These are phyloP conservation scores for Erythrocercus mccallii DNA, from an alignment of 2,113 vertebrate genomes.

Conservation along the genomic window DNA sequence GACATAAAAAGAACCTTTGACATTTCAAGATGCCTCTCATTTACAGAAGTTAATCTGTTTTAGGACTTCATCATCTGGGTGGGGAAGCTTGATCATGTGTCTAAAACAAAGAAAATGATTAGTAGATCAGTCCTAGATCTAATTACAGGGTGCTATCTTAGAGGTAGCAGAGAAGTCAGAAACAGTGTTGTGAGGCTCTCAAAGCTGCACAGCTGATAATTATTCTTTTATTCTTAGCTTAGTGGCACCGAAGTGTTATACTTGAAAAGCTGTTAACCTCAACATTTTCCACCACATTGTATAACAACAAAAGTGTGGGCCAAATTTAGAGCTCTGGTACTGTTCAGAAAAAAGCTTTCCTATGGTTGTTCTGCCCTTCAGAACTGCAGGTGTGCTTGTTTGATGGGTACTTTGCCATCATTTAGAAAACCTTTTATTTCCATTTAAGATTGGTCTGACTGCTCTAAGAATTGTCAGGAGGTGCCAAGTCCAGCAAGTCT, in stretches of 20 bases:
- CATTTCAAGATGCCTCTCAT: neutral
- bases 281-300: neutral
- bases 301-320: neutral
- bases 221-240: conserved; percentile 18
- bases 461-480: neutral
- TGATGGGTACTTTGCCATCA: neutral
- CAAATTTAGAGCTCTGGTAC: conserved; percentile 13
- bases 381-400: neutral
- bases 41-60: neutral
- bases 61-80: neutral
- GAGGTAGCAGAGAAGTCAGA: neutral
- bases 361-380: neutral
- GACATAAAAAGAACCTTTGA: neutral
- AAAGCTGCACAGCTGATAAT: neutral
- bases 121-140: neutral
- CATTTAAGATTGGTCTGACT: neutral
- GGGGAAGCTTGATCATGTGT: neutral
- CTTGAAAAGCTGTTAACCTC: conserved; percentile 31
- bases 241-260: neutral
- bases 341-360: conserved; percentile 8
- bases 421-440: conserved; percentile 6
- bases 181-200: neutral
- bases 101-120: neutral
- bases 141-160: neutral
- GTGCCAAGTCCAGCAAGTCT: neutral